Evolutionary conservation across 2,888 invertebrate species (phyloP), one percentile per base, ranked within the genome.

Genomic region (Acanthosepion lycidas): DNA sequence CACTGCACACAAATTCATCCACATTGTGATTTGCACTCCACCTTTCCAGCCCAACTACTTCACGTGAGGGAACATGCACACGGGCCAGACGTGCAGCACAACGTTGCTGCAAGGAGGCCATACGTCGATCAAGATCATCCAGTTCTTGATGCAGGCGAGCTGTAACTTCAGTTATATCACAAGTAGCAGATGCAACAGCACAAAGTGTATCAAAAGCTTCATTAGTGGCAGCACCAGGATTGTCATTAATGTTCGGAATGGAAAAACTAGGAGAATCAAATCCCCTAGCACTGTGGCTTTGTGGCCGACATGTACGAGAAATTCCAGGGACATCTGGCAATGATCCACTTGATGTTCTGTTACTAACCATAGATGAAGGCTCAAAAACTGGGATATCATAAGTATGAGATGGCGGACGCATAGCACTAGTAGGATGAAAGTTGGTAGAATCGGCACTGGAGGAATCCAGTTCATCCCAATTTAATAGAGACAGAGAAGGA

Each of bases 101-200:
- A 6, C 94, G 55, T 6, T 94, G 94, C 48, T 94, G 94, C 48
- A 94, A 64, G 28, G 94, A 64, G 18, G 59, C 64, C 94, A 94
- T 94, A 28, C 94, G 55, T 59, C 94, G 55, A 48, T 94, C 64
- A 28, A 94, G 59, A 28, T 64, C 64, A 48, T 94, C 94, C 8
- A 94, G 94, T 94, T 94, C 94, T 64, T 64, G 94, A 94, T 94
- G 94, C 64, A 94, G 94, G n/a, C 94, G 94, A 18, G 94, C 94
- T n/a, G 94, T 94, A 51, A 94, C 94, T 94, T 94, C 94, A 94
- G 94, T 64, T 33, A 94, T 94, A 64, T 94, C 94, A 55, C 55
- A 94, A 48, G 94, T 94, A 42, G 94, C 94, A 55, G 94, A 94
- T 64, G 94, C 94, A 94, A 94, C 94, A 55, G 94, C 94, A 64